Evolutionary conservation across 2,113 vertebrate genomes (phyloP), one percentile per base, ranked within the genome.

Genomic region (Apodemus speciosus): DNA sequence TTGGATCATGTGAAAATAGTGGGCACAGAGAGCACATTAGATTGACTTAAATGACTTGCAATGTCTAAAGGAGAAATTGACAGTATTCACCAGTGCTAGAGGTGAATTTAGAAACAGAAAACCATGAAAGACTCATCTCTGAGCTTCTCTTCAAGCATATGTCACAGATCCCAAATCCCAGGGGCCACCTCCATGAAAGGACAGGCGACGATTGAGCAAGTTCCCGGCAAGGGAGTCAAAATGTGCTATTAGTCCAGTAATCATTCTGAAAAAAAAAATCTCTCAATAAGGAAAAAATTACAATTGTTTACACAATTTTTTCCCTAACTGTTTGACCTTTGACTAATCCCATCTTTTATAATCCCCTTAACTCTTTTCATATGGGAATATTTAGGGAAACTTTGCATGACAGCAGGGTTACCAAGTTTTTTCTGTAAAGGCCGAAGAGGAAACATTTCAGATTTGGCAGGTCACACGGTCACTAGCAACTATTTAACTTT

Each of bases 281-380:
- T 72, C 81, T 20, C 51, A 93, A 38, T 66, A 94, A 91, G 76
- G 38, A 90, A 89, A 88, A 95, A 79, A 64, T 85, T 93, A 91
- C 81, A 93, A 92, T 96, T 90, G 43, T 89, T 96, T 90, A 90
- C 91, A 71, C 46, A 89, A 96, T 32, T 88, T 87, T 92, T 95
- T 92, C 49, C 77, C 68, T 93, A 87, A 94, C 80, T 87, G 81
- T 92, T 81, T 95, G 89, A 95, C 91, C 88, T 94, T 92, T 90
- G 58, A 95, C 81, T 88, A 94, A 76, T 93, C 76, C 35, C 53
- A 90, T 56, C 46, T 81, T 92, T 68, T 77, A 76, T 89, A 95
- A 92, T 72, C 71, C 18, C 40, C 84, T 91, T 94, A 92, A 88
- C 68, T 73, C 69, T 18, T 51, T 3, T 83, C 89, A 90, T 86